Conservation (phyloP, 2,113 vertebrate genomes). For the Oncorhynchus masou region DNA sequence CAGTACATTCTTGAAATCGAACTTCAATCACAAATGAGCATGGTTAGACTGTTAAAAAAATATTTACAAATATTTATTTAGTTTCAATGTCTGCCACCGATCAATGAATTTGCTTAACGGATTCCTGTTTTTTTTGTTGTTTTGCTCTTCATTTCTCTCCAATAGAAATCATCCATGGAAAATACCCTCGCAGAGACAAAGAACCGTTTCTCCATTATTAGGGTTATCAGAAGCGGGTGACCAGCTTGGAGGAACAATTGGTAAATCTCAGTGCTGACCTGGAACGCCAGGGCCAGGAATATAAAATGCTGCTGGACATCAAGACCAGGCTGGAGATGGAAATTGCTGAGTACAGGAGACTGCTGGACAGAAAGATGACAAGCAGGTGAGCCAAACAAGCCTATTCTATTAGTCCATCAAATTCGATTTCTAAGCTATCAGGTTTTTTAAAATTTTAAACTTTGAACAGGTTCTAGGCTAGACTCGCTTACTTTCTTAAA, state of each 20-base stretch:
- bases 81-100: not conserved
- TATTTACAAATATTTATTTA: no score
- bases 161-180: slow-evolving; percentile 82
- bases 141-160: not conserved
- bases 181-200: slow-evolving; percentile 77
- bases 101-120: not conserved
- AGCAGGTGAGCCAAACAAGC: not conserved
- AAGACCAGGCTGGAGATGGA: slow-evolving; percentile 83
- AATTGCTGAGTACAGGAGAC: slow-evolving; percentile 80
- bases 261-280: slow-evolving; percentile 66
- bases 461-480: no score
- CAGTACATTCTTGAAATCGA: slow-evolving; percentile 82
- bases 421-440: not conserved
- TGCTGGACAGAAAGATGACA: slow-evolving; percentile 70
- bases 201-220: slow-evolving; percentile 75
- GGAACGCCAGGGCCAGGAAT: slow-evolving; percentile 76
- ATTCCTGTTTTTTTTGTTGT: not conserved
- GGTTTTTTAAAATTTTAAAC: not conserved
- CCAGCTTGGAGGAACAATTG: slow-evolving; percentile 76
- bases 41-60: slow-evolving; percentile 66
- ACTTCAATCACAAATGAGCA: slow-evolving; percentile 76
- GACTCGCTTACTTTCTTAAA: no score
- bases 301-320: slow-evolving; percentile 74
- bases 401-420: not conserved
- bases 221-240: slow-evolving; percentile 77